These are phyloP conservation scores for Alces alces DNA, from an alignment of 2,113 vertebrate genomes.

Conservation along the genomic window DNA sequence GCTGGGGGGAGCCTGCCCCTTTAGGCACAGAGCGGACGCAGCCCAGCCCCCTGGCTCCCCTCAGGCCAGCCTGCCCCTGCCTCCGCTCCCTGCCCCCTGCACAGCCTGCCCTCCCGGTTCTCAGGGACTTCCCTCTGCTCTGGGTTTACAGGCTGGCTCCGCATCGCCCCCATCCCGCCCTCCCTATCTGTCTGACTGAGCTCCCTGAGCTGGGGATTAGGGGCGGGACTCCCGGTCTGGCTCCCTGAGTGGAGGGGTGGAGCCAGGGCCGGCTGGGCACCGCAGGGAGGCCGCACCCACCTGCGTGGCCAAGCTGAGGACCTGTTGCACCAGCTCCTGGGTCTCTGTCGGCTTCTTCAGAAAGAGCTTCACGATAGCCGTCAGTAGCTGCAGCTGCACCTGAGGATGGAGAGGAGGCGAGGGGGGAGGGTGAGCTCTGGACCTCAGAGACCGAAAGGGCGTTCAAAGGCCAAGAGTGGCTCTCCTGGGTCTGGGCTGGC, in stretches of 20 bases:
- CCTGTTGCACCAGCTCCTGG: slow-evolving; percentile 97
- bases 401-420: slow-evolving; percentile 42
- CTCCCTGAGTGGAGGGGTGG: not conserved
- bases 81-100: not conserved
- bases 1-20: no score
- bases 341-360: slow-evolving; percentile 98
- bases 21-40: not conserved
- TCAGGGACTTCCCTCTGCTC: not conserved
- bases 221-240: not conserved
- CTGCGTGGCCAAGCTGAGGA: slow-evolving; percentile 97
- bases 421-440: not conserved
- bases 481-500: not conserved
- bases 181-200: not conserved
- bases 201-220: not conserved
- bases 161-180: not conserved
- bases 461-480: not conserved
- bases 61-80: not conserved
- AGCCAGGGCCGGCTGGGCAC: no score
- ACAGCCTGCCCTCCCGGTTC: not conserved
- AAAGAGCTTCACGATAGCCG: slow-evolving; percentile 97
- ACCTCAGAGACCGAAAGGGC: not conserved
- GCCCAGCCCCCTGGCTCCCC: not conserved
- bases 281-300: slow-evolving; percentile 73
- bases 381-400: slow-evolving; percentile 97
- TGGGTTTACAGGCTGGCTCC: not conserved